Base-by-base conservation (phyloP, 2,113 vertebrate genomes). In the Hydrochoerus hydrochaeris region DNA sequence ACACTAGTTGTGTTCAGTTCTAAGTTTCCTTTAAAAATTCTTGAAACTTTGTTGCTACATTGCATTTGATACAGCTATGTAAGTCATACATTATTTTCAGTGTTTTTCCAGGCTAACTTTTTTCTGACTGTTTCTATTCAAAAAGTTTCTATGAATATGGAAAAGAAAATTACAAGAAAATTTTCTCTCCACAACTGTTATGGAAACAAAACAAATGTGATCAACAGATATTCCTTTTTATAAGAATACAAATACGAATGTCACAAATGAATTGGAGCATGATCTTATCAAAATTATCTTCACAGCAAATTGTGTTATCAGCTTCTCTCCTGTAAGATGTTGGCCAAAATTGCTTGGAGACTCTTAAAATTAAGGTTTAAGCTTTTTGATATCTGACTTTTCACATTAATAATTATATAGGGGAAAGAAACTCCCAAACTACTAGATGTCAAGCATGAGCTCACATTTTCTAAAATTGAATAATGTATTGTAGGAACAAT, bases 321-420 rank as follows among this genome's bases (percentile, higher is more conserved):
- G 93, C 69, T 94, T n/a, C 20, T 19, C 22, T 93, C 78, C 77
- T 35, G 60, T 62, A 90, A 35, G 30, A 24, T 89, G 8, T 62
- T 38, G 89, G 8, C 13, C 24, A 91, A 38, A 96, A 92, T 90
- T 78, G 49, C 52, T 91, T 82, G 22, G 65, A 94, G 30, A 12
- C 19, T 60, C 32, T 91, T 67, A 73, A 90, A 86, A 83, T 86
- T 83, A 93, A 93, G 13, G 24, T 94, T 71, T 92, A 22, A 75
- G 13, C 30, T 75, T 54, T 89, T 71, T 78, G 30, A 62, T 85
- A 88, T 10, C 63, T 86, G 22, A 3, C 2, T 82, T 96, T 77
- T 86, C 52, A 32, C 17, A 87, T 62, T 94, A 92, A 90, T 86
- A 93, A 17, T 54, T 54, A 54, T 54, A 54, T 16, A 54, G 54